Base-by-base conservation (phyloP, 30 jellyfish, hydroid and myxozoan genomes). In the Chrysaora quinquecirrha region DNA sequence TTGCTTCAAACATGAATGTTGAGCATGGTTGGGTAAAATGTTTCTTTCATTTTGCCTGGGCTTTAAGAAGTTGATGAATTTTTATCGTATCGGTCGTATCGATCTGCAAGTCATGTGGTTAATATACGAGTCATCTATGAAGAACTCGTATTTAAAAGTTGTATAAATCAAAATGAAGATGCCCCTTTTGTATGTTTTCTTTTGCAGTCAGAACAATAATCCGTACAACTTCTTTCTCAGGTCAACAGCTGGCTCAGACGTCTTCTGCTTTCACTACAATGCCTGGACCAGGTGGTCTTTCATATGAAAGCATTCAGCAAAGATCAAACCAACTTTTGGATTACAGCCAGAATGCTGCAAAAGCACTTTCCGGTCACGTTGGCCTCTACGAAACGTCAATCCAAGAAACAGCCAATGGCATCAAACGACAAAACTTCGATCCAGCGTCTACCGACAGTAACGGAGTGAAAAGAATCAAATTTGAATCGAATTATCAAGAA, bases 401-500 rank as follows among this genome's bases (percentile, higher is more conserved):
- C 43, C 27, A 66, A 43, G 89, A 64, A 3, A 30, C 82, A 1
- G 81, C 64, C 29, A 80, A 80, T 52, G 16, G 35, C 21, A 48
- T 80, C 16, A 80, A 80, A 52, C 84, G 90, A 43, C 80, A 34
- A 77, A 49, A 49, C 84, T 66, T 73, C 23, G 90, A 48, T 4
- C 61, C 33, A 14, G 3, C 62, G 48, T 29, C 77, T 33, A 46
- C 27, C 58, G 84, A 80, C 18, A 47, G 27, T 20, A 71, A 69
- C 54, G 38, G 34, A 10, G 84, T 61, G n/a, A 80, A 80, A 62
- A 80, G 75, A 54, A 38, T 80, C 3, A 80, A 80, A 43, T 7
- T 56, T 32, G 90, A 80, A 68, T 30, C 34, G 10, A 52, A 28
- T 16, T 22, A 38, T 20, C 21, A 73, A 30, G 48, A 73, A 43